A percentile compares a stretch with the other conserved stretches of the same genome.
These are phyloP conservation scores for Chrysolina haemoptera DNA, from an alignment of 2,888 invertebrate species.

Conservation along the genomic window DNA sequence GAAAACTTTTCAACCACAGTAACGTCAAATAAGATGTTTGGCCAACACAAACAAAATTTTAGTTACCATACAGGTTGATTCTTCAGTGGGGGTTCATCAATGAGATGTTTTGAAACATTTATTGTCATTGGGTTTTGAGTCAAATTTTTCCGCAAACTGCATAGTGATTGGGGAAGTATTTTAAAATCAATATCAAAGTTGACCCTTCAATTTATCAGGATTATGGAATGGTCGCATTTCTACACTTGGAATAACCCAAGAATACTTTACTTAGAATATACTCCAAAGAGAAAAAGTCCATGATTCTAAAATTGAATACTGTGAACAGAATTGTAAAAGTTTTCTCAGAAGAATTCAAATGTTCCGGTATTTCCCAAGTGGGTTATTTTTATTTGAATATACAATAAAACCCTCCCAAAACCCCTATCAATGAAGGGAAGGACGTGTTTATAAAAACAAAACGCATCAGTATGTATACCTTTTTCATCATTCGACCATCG, in stretches of 20 bases:
- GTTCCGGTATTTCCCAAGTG: conserved; percentile 9
- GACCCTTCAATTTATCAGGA: not conserved
- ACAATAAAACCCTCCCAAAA: not conserved
- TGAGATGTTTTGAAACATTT: no score
- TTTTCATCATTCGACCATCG: conserved; percentile 23
- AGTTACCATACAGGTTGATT: no score
- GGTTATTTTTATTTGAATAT: conserved; percentile 19
- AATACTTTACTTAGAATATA: not conserved
- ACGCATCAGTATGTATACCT: conserved; percentile 18
- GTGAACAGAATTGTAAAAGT: not conserved
- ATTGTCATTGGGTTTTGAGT: no score
- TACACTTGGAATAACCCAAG: not conserved
- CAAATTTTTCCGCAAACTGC: no score
- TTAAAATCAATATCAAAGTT: no score
- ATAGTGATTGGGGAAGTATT: no score
- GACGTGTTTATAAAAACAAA: conserved; percentile 16
- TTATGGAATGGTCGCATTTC: not conserved
- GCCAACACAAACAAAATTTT: no score
- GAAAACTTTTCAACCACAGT: no score
- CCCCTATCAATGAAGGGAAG: not conserved
- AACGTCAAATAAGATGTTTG: no score
- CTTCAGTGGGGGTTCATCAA: no score
- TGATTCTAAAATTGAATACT: not conserved
- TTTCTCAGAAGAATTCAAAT: not conserved
- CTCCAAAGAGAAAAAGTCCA: not conserved